A percentile compares a stretch with the other conserved stretches of the same genome.
Evolutionary conservation across 92 coral and sea anemone species (phyloP).

Genomic region (Hydrozoanthus gracilis): DNA sequence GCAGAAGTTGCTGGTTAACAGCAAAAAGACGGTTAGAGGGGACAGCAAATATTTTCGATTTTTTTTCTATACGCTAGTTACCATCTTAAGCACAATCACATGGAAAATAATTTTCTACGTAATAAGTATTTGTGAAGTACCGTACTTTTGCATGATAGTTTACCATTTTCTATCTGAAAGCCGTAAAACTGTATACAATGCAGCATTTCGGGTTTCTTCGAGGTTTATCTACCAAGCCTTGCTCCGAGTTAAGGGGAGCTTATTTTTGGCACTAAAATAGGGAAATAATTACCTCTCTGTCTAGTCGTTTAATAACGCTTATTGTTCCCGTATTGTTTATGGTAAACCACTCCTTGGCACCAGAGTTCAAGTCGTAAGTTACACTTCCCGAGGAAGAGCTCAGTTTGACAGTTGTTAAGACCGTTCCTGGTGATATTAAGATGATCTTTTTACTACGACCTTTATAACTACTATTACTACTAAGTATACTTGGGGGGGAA

Average conservation of each 20-base stretch:
- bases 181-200: neutral
- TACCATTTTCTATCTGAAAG: neutral
- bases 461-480: too few species aligned
- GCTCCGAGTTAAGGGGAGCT: neutral
- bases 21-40: too few species aligned
- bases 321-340: conserved; percentile 25
- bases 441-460: too few species aligned
- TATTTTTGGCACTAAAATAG: neutral
- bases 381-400: neutral
- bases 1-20: too few species aligned
- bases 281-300: conserved; percentile 12
- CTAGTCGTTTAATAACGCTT: conserved; percentile 1
- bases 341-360: conserved; percentile 27
- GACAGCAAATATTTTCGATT: neutral
- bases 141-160: neutral
- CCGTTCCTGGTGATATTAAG: neutral
- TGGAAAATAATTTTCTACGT: neutral
- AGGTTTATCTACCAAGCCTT: neutral
- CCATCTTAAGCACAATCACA: neutral
- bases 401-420: neutral
- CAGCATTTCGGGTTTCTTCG: neutral
- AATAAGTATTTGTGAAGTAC: neutral
- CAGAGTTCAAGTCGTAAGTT: neutral
- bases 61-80: too few species aligned
- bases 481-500: too few species aligned